Evolutionary conservation across 2,113 vertebrate species (phyloP).

Genomic region (Ciconia maguari): DNA sequence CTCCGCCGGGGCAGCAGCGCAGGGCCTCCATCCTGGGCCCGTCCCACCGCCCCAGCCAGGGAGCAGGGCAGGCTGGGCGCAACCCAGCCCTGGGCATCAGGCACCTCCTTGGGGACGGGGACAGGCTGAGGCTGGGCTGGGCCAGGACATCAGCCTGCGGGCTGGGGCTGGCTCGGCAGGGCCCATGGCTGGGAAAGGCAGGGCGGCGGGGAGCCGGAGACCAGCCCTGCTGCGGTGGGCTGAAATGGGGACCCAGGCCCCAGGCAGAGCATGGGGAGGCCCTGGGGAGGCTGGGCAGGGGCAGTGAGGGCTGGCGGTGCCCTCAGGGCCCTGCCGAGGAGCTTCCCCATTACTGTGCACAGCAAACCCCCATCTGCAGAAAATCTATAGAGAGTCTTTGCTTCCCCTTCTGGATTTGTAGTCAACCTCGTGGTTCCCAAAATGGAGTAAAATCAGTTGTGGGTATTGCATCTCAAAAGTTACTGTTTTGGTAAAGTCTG

Average conservation of each 20-base stretch:
- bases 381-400: background rate
- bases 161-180: fast-evolving
- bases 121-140: background rate
- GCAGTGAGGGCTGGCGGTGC: background rate
- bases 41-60: background rate
- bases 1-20: background rate
- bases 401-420: background rate
- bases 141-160: fast-evolving
- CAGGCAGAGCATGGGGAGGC: fast-evolving
- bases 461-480: background rate
- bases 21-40: background rate
- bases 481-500: background rate
- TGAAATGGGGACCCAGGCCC: background rate
- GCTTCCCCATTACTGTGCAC: background rate
- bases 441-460: background rate
- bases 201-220: background rate
- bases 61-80: background rate
- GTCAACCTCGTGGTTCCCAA: background rate
- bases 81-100: fast-evolving
- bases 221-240: background rate
- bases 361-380: background rate
- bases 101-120: background rate
- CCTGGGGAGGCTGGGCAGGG: background rate
- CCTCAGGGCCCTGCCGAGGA: background rate
- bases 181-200: background rate